Base-by-base conservation (phyloP, 1,140 invertebrate species). In the Penaeus vannamei region DNA sequence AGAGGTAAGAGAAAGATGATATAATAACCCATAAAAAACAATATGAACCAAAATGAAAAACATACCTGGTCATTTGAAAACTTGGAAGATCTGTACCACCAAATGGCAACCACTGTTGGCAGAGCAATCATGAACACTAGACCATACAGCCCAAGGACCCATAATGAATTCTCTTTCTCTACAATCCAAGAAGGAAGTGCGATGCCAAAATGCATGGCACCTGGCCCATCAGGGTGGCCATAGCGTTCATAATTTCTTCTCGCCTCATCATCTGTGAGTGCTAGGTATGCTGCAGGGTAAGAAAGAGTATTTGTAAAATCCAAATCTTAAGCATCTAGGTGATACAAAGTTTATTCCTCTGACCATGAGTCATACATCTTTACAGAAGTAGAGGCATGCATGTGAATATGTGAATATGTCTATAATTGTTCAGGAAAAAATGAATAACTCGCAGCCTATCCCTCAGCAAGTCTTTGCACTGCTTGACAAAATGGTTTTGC, bases 121-220 rank as follows among this genome's bases (percentile, higher is more conserved):
- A 93, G 84, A 59, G 89, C 97, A 83, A 99, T 96, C 98, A 99
- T 99, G 92, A 99, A 99, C 1, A 99, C 96, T 69, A 99, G 94
- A 29, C 96, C 98, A 94, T 99, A 99, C 0, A 99, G 94, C 23
- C 98, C 98, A 64, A 99, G 94, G 17, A 95, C 98, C 97, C 98
- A 99, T 61, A 99, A 95, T 91, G 98, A 99, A 93, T 99, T 99
- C 94, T 99, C 97, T 93, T 99, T 98, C 93, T 99, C 98, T n/a
- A 99, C 98, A 93, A 99, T 99, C 99, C 99, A 99, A 84, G 98
- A 99, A 29, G 99, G 99, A 72, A 99, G 94, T 69, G 99, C 99
- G 93, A 99, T 99, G 91, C 99, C 99, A 95, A 99, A 99, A 92
- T 97, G 98, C 95, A 98, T 99, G 32, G 98, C 98, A 91, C 98